Conservation (phyloP, 2,113 vertebrate genomes). For the Lasiurus cinereus region DNA sequence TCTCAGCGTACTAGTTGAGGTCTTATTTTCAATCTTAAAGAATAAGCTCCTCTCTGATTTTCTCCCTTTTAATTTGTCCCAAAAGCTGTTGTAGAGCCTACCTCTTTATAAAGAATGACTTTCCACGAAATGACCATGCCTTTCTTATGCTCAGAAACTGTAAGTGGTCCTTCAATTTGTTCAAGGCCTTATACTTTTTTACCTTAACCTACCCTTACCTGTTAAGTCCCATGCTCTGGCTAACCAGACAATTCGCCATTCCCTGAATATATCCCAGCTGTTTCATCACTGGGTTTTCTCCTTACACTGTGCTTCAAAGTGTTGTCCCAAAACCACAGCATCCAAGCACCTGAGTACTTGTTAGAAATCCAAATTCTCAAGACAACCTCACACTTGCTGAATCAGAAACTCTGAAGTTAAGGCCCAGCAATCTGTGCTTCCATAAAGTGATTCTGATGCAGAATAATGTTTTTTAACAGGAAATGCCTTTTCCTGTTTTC, state of each 20-base stretch:
- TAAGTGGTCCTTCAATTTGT: not conserved
- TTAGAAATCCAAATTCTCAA: not conserved
- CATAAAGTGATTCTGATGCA: not conserved
- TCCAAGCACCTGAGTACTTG: not conserved
- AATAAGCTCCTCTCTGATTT: not conserved
- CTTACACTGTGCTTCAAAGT: no score
- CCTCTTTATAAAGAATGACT: not conserved
- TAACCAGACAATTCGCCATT: rapidly evolving
- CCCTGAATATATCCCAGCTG: not conserved
- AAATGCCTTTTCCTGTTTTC: not conserved
- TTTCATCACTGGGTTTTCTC: not conserved
- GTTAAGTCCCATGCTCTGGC: not conserved
- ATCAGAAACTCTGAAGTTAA: not conserved
- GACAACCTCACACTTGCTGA: not conserved
- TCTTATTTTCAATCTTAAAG: not conserved
- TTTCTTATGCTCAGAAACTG: not conserved
- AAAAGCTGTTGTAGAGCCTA: not conserved
- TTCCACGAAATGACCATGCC: not conserved
- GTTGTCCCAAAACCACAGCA: not conserved
- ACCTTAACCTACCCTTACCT: not conserved
- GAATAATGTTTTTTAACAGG: not conserved
- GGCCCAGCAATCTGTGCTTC: not conserved
- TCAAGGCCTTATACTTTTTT: not conserved
- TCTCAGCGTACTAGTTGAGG: not conserved
- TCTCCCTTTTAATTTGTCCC: not conserved